Evolutionary conservation across 2,797 vertebrate genomes (phyloP).

Genomic region (Leptoclinus maculatus): DNA sequence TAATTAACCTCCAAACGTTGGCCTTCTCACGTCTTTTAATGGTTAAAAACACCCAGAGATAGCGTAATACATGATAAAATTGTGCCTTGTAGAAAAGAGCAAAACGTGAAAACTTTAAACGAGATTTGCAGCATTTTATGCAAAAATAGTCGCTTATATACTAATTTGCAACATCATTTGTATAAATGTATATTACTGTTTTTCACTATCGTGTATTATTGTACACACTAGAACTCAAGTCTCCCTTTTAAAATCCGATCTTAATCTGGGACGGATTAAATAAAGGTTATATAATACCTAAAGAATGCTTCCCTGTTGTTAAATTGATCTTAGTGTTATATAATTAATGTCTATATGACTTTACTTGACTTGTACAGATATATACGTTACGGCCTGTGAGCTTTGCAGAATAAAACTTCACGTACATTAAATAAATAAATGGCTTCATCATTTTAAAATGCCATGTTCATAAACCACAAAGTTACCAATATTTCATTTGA

Average conservation of each 20-base stretch:
- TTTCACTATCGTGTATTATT: background rate
- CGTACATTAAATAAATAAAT: too few relatives aligned
- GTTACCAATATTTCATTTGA: background rate
- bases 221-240: background rate
- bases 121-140: background rate
- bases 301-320: too few relatives aligned
- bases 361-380: too few relatives aligned
- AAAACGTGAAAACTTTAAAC: background rate
- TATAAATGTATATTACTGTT: background rate
- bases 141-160: background rate
- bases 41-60: background rate
- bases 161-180: too few relatives aligned
- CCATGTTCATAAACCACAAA: background rate
- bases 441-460: background rate
- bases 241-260: background rate
- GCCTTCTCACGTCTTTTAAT: background rate
- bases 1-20: background rate
- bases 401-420: too few relatives aligned
- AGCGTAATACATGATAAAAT: rapidly evolving
- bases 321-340: background rate
- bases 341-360: background rate
- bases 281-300: background rate
- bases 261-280: background rate
- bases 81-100: background rate
- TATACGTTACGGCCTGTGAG: too few relatives aligned